A percentile compares a stretch with the other conserved stretches of the same genome.
Conservation (phyloP, 2,888 invertebrate genomes). For the Junonia oenone region DNA sequence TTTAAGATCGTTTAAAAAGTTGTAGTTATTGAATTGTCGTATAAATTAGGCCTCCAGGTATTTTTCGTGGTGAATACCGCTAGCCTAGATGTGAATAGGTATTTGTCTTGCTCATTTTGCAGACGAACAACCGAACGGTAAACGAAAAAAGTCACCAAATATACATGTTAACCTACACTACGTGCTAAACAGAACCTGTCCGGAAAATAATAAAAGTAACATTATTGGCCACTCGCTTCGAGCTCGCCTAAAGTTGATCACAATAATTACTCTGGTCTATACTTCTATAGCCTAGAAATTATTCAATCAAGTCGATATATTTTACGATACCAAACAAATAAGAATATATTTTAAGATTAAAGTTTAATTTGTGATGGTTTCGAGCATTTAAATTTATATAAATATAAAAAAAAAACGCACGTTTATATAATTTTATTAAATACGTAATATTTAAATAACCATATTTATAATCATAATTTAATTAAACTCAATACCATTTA, state of each 20-base stretch:
- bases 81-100: slow-evolving; percentile 32
- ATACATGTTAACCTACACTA: slow-evolving; percentile 15
- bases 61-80: slow-evolving; percentile 33
- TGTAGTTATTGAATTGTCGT: too few relatives aligned
- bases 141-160: slow-evolving; percentile 46
- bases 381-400: too few relatives aligned
- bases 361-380: too few relatives aligned
- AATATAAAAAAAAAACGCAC: too few relatives aligned
- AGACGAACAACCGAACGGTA: slow-evolving; percentile 46
- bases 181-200: slow-evolving; percentile 10
- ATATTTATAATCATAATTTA: too few relatives aligned
- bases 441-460: too few relatives aligned
- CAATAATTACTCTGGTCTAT: not conserved
- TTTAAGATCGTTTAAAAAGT: too few relatives aligned
- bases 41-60: not conserved
- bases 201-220: not conserved
- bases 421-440: too few relatives aligned
- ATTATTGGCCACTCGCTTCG: not conserved
- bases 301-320: not conserved
- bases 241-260: not conserved
- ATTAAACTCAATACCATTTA: too few relatives aligned
- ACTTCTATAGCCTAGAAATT: not conserved
- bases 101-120: slow-evolving; percentile 46
- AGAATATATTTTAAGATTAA: not conserved
- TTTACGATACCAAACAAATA: not conserved